A percentile compares a stretch with the other conserved stretches of the same genome.
phyloP scores from a whole-genome alignment of 2,888 invertebrate genomes.

The Dasypogon diadema region DNA sequence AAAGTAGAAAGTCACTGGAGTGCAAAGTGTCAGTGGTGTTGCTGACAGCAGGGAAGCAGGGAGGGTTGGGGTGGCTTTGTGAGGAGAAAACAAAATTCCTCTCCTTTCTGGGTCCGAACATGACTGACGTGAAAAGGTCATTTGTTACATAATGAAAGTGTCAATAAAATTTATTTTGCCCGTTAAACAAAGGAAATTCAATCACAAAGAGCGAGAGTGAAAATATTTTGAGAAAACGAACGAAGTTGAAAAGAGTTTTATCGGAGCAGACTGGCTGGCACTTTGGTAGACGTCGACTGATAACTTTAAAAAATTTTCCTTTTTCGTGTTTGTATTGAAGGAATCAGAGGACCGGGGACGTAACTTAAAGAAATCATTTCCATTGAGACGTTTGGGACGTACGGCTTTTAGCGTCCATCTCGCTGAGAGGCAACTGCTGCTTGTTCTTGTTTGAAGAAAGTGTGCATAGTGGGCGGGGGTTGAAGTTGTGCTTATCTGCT shows the following conservation, averaged over 20 bases:
- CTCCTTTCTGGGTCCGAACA: not conserved
- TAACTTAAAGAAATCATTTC: not conserved
- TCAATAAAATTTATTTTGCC: conserved; percentile 51
- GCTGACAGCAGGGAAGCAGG: not conserved
- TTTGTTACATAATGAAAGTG: conserved; percentile 51
- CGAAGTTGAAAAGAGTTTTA: not conserved
- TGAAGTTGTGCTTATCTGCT: too few relatives aligned
- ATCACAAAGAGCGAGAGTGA: conserved; percentile 4
- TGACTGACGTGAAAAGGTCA: conserved; percentile 44
- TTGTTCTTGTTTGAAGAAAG: too few relatives aligned
- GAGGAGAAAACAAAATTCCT: not conserved
- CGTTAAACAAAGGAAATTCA: conserved; percentile 47
- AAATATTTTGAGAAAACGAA: not conserved
- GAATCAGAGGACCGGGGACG: not conserved
- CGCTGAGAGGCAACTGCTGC: too few relatives aligned
- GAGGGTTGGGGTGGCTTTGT: not conserved
- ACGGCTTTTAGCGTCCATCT: too few relatives aligned
- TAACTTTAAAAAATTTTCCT: not conserved
- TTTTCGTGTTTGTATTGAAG: not conserved
- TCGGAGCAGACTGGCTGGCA: not conserved
- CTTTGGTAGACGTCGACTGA: not conserved
- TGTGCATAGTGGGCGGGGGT: too few relatives aligned
- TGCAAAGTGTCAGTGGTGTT: not conserved
- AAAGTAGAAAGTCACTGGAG: not conserved
- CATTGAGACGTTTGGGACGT: not conserved